phyloP scores from a whole-genome alignment of 1,140 invertebrate species.

The Liolophura sinensis region DNA sequence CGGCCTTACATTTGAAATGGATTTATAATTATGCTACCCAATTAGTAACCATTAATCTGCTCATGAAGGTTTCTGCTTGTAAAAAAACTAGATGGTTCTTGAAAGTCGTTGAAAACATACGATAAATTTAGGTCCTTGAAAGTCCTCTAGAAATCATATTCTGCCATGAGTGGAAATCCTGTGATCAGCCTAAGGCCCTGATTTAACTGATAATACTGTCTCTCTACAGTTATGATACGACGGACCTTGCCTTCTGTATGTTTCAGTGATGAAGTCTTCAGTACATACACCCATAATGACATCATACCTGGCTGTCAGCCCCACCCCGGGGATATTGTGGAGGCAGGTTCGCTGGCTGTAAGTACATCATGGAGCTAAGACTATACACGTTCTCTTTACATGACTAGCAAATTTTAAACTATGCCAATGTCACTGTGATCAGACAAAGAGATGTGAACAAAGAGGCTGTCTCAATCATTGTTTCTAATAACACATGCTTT shows the following conservation, averaged over 20 bases:
- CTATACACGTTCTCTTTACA: too few species aligned
- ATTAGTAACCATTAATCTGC: too few species aligned
- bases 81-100: neutral
- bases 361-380: neutral
- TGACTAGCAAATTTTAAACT: too few species aligned
- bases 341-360: slow-evolving; percentile 51
- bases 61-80: neutral
- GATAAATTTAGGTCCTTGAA: neutral
- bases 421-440: too few species aligned
- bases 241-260: slow-evolving; percentile 8
- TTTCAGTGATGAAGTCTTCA: slow-evolving; percentile 53
- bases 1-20: too few species aligned
- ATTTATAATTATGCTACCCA: too few species aligned
- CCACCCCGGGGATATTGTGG: slow-evolving; percentile 55
- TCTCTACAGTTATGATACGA: neutral
- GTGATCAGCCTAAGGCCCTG: neutral
- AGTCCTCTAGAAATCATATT: neutral
- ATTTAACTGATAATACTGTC: neutral
- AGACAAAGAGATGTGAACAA: too few species aligned
- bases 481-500: too few species aligned
- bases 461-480: too few species aligned
- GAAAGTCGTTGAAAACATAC: neutral
- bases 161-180: too few species aligned
- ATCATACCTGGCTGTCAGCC: slow-evolving; percentile 44
- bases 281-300: slow-evolving; percentile 39